A percentile compares a stretch with the other conserved stretches of the same genome.
Evolutionary conservation across 2,113 vertebrate genomes (phyloP).

Genomic region (Synodontis membranacea): DNA sequence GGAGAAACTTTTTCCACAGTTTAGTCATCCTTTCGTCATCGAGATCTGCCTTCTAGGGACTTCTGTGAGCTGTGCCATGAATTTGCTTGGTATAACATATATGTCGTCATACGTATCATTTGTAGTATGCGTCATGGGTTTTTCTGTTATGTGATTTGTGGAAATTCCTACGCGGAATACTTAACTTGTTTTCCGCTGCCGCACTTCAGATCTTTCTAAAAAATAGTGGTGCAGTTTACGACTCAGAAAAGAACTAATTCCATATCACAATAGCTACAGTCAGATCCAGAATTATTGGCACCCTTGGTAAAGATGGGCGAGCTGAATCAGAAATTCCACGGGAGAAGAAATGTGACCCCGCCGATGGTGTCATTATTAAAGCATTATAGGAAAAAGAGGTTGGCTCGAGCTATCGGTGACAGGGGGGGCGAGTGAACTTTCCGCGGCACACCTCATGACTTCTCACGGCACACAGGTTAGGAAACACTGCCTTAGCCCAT

Average conservation of each 20-base stretch:
- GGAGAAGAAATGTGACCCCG: neutral
- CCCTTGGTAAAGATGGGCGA: neutral
- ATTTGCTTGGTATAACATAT: neutral
- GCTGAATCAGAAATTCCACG: neutral
- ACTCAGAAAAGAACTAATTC: neutral
- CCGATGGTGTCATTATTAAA: neutral
- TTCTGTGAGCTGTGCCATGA: neutral
- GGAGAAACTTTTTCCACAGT: neutral
- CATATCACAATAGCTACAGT: neutral
- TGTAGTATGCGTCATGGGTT: neutral
- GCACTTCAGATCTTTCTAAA: neutral
- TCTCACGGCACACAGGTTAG: no score
- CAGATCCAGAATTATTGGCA: neutral
- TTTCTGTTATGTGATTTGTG: neutral
- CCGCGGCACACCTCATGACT: no score
- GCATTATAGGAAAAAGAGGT: neutral
- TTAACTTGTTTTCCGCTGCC: neutral
- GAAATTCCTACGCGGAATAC: no score
- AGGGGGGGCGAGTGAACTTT: no score
- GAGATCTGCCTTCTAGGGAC: neutral
- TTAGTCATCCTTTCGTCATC: neutral
- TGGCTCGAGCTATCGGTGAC: no score
- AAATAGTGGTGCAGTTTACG: neutral
- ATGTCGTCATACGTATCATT: neutral
- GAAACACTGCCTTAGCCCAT: no score